Conservation (phyloP, 2,113 vertebrate genomes). For the Megaptera novaeangliae region DNA sequence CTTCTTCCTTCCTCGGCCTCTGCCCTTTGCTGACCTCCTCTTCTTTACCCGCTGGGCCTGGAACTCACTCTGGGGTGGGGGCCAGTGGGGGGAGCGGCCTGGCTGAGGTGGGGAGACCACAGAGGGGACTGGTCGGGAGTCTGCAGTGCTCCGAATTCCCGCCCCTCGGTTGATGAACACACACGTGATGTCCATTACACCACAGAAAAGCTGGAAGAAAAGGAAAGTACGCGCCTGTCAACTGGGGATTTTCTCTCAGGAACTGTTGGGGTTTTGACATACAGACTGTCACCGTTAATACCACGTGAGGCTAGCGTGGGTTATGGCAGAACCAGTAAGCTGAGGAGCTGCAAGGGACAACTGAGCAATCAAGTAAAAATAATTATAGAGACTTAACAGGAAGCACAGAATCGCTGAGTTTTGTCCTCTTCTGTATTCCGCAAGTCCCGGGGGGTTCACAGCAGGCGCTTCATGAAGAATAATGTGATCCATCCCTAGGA, state of each 20-base stretch:
- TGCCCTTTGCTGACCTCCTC: constrained; percentile 21
- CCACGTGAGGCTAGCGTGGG: not conserved
- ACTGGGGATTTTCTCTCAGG: not conserved
- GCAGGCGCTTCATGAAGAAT: not conserved
- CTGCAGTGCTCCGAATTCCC: not conserved
- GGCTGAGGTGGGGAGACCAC: not conserved
- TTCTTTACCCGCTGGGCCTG: not conserved
- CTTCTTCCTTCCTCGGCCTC: constrained; percentile 20
- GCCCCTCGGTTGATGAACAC: constrained; percentile 43
- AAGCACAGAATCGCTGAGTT: not conserved
- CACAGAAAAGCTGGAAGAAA: not conserved
- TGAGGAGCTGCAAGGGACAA: not conserved
- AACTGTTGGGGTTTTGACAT: not conserved
- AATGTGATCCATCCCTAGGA: not conserved
- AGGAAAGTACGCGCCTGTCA: not conserved
- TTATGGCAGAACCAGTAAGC: not conserved
- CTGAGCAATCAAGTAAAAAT: not conserved
- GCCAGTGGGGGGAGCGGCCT: not conserved
- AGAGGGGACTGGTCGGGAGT: not conserved
- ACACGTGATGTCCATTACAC: not conserved
- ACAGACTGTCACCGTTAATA: not conserved
- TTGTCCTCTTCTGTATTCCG: not conserved
- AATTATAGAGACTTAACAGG: not conserved
- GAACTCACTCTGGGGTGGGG: not conserved
- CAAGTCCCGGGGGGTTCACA: not conserved